Percentiles rank a stretch among this genome's conserved stretches.
phyloP scores from a whole-genome alignment of 2,888 invertebrate genomes.

The Salpingus planirostris region DNA sequence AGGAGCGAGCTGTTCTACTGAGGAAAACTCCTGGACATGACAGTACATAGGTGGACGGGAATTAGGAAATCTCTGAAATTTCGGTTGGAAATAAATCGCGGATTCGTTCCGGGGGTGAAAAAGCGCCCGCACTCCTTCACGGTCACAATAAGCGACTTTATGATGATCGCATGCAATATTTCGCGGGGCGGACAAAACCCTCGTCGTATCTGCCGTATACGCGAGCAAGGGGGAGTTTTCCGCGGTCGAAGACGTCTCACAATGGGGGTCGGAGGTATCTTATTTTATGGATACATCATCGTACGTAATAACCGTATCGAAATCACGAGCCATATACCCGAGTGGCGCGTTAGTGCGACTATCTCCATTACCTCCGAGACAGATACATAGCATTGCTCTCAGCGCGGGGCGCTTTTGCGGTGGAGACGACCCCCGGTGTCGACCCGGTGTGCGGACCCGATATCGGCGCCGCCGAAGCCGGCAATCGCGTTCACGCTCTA shows the following conservation, averaged over 20 bases:
- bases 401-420: conserved; percentile 8
- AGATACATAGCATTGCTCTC: conserved; percentile 32
- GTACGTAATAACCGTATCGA: conserved; percentile 26
- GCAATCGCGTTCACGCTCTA: conserved; percentile 36
- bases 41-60: too few relatives aligned
- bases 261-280: conserved; percentile 23
- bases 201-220: conserved; percentile 10
- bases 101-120: conserved; percentile 10
- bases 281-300: conserved; percentile 28
- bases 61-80: too few relatives aligned
- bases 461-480: conserved; percentile 13
- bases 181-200: conserved; percentile 11
- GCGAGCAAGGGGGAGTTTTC: conserved; percentile 2
- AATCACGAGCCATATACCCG: conserved; percentile 31
- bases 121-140: conserved; percentile 12
- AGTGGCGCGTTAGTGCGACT: conserved; percentile 28
- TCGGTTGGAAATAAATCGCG: conserved; percentile 11
- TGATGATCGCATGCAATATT: conserved; percentile 18
- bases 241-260: conserved; percentile 14
- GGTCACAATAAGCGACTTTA: conserved; percentile 18
- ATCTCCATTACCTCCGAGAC: conserved; percentile 28
- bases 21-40: too few relatives aligned
- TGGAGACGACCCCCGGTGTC: conserved; percentile 6
- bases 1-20: too few relatives aligned
- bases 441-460: conserved; percentile 1